Evolutionary conservation across 2,113 vertebrate species (phyloP), one percentile per base, ranked within the genome.

Genomic region (Hiodon alosoides): DNA sequence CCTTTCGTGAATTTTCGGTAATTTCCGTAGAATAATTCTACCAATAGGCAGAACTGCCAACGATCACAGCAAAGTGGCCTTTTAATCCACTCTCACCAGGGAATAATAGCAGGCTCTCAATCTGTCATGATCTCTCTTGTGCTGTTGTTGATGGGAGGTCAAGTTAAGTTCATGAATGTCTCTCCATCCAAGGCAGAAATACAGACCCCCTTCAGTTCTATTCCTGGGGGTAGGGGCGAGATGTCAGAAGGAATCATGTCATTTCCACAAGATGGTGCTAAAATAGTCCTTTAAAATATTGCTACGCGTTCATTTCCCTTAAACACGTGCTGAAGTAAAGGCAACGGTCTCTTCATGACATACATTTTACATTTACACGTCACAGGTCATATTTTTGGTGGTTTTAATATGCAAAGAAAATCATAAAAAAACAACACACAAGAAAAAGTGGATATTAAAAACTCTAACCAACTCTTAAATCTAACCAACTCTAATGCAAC

Each of bases 161-260:
- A 86, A 59, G 4, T 53, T 69, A 74, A 88, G 87, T 89, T 90
- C 86, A 88, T 81, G 79, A 74, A 81, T 31, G 31, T 31, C 31
- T 31, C 31, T 31, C 31, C 31, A 31, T 31, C 31, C 31, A 31
- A 31, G 31, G 31, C 31, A 31, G 31, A 31, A 31, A 31, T 31
- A 31, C 31, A 31, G 31, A 31, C 31, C 78, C 78, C 81, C 86
- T 84, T 79, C 84, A 85, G 86, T 79, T 73, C 79, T 67, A 76
- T 81, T 86, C 82, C 80, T 74, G 75, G n/a, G 54, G 83, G 74
- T 87, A 80, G 87, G 86, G 87, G 85, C 84, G 77, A 80, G 68
- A 82, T 82, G 87, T 86, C 87, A 88, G 74, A 78, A 72, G 66
- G 57, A 67, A 89, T 89, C 84, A 79, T 80, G 77, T 88, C 85